These are phyloP conservation scores for Tinamus guttatus DNA, from an alignment of 2,113 vertebrate species.

Conservation along the genomic window DNA sequence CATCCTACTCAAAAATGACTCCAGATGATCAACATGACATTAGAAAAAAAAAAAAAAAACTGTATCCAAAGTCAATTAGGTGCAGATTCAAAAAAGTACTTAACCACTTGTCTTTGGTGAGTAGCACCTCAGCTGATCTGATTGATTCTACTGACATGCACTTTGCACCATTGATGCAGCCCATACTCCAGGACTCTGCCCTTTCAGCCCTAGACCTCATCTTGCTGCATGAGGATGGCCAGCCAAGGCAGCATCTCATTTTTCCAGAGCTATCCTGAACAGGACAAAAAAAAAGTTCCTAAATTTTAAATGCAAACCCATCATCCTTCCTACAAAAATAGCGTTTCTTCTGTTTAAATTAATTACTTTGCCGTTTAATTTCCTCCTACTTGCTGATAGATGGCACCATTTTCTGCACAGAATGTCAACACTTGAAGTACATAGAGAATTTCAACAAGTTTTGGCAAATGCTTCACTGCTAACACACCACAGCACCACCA, in stretches of 20 bases:
- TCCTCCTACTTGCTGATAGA: slow-evolving; percentile 12
- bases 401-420: slow-evolving; percentile 43
- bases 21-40: background rate
- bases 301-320: background rate
- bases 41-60: background rate
- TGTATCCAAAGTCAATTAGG: background rate
- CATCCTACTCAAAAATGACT: background rate
- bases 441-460: background rate
- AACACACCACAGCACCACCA: background rate
- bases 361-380: background rate
- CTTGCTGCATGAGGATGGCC: background rate
- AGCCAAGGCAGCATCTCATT: background rate
- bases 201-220: background rate
- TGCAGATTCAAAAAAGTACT: background rate
- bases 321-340: background rate
- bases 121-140: background rate
- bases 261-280: background rate
- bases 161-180: background rate
- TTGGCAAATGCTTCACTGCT: background rate
- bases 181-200: too few relatives aligned
- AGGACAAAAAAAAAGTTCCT: background rate
- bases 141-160: background rate
- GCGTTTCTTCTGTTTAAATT: background rate
- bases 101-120: background rate
- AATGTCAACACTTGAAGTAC: background rate